phyloP scores from a whole-genome alignment of 2,113 vertebrate species.

The Percina caprodes region DNA sequence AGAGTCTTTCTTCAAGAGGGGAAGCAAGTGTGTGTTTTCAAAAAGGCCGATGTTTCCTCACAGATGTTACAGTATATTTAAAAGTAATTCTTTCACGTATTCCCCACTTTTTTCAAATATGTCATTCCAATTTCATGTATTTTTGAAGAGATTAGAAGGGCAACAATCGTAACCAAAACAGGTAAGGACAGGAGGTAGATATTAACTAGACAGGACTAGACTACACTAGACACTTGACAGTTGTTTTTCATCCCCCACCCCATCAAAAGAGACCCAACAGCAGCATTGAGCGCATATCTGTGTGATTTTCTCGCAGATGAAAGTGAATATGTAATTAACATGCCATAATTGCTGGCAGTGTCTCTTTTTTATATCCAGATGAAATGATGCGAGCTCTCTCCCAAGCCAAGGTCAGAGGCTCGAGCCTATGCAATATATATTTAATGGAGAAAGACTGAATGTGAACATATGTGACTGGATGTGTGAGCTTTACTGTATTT shows the following conservation, averaged over 20 bases:
- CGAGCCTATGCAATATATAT: constrained; percentile 82
- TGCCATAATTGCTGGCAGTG: constrained; percentile 92
- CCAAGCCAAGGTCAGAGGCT: constrained; percentile 91
- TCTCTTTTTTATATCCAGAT: constrained; percentile 93
- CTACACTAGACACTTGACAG: constrained; percentile 41
- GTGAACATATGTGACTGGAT: constrained; percentile 83
- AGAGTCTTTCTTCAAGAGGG: constrained; percentile 23
- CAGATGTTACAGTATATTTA: not conserved
- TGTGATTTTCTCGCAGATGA: constrained; percentile 81
- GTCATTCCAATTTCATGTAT: not conserved
- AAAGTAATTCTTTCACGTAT: not conserved
- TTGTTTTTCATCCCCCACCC: constrained; percentile 38
- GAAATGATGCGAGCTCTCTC: constrained; percentile 91
- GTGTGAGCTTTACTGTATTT: constrained; percentile 85
- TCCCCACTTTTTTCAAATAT: constrained; percentile 8
- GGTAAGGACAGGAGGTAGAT: constrained; percentile 43
- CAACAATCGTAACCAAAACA: constrained; percentile 19
- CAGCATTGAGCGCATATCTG: constrained; percentile 53
- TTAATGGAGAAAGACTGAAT: constrained; percentile 87
- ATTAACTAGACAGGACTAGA: constrained; percentile 40
- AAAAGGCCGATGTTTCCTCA: not conserved
- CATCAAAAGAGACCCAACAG: constrained; percentile 57
- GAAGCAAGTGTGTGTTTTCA: constrained; percentile 1
- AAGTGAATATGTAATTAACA: constrained; percentile 97
- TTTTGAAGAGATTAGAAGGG: constrained; percentile 18